Evolutionary conservation across 1,140 invertebrate genomes (phyloP).

Genomic region (Colletes gigas): DNA sequence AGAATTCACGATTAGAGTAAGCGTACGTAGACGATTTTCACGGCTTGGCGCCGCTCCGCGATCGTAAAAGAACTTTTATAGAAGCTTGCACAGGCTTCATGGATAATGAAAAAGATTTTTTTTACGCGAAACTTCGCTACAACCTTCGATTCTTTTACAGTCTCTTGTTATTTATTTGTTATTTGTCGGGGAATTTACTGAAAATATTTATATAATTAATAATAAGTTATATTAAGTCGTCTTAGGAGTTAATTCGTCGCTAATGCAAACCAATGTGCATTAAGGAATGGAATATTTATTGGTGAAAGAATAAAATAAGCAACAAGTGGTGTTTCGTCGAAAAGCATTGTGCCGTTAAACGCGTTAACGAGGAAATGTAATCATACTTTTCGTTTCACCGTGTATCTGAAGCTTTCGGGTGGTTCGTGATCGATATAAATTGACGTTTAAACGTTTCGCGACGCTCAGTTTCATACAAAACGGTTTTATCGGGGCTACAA

Average conservation of each 20-base stretch:
- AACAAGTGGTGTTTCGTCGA: no score
- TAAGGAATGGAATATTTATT: no score
- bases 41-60: background rate
- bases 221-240: no score
- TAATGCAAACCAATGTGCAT: no score
- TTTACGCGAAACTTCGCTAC: background rate
- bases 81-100: background rate
- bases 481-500: background rate
- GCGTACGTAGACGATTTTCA: conserved; percentile 1
- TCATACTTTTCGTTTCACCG: no score
- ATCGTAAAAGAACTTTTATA: background rate
- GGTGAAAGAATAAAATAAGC: no score
- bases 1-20: conserved; percentile 29
- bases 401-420: background rate
- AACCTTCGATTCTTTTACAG: background rate
- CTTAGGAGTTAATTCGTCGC: no score
- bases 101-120: background rate
- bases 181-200: no score
- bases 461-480: background rate
- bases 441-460: background rate
- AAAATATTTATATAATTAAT: no score
- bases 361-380: no score
- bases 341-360: no score
- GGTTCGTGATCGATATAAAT: background rate
- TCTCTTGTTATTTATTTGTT: no score